Conservation (phyloP, 2,113 vertebrate species). For the Eubucco bourcierii region DNA sequence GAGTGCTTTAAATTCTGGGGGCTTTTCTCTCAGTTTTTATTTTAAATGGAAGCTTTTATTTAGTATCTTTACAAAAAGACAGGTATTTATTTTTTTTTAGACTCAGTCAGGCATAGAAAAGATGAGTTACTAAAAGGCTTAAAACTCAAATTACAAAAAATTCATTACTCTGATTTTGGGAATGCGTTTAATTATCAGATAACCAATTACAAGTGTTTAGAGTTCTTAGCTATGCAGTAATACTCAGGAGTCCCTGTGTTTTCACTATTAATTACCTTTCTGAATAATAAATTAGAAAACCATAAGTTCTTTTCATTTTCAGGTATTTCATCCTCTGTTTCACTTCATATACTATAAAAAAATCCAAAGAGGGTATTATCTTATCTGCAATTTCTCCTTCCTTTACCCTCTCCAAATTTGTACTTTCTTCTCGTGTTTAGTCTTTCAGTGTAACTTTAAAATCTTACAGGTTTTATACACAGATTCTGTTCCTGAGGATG, state of each 20-base stretch:
- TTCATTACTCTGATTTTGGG: background rate
- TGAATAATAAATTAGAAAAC: background rate
- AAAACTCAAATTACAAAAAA: background rate
- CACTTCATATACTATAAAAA: background rate
- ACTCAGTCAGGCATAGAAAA: background rate
- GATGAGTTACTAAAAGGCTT: background rate
- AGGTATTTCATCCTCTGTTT: background rate
- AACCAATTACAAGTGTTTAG: background rate
- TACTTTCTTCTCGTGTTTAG: background rate
- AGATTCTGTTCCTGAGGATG: slow-evolving; percentile 89
- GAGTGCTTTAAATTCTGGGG: background rate
- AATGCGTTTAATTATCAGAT: background rate
- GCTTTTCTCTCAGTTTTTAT: background rate
- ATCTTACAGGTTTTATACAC: slow-evolving; percentile 82
- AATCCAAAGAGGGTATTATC: background rate
- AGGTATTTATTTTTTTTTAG: background rate
- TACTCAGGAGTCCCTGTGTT: background rate
- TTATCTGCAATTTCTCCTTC: background rate
- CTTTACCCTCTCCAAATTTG: background rate
- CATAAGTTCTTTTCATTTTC: background rate
- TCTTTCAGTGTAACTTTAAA: slow-evolving; percentile 1
- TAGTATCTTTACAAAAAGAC: background rate
- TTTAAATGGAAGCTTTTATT: background rate
- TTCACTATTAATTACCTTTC: background rate
- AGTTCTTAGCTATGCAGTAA: background rate